Base-by-base conservation (phyloP, 2,113 vertebrate genomes). In the Coreoperca whiteheadi region DNA sequence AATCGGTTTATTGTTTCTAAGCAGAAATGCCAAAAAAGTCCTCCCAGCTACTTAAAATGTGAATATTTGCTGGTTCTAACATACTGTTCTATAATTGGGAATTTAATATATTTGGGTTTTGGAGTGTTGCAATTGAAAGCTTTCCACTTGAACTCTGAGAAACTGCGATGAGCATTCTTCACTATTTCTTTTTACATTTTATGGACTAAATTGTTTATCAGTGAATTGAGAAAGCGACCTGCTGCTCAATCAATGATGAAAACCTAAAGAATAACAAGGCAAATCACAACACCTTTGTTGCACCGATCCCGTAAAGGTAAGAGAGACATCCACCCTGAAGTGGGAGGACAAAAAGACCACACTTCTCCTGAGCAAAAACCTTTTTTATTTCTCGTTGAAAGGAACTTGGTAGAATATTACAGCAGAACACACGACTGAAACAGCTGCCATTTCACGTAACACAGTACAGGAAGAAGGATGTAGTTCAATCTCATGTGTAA, bases 401-500 rank as follows among this genome's bases (percentile, higher is more conserved):
- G 90, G 87, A 94, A 92, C 90, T 94, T 69, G 86, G 91, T 95
- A 94, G 90, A 94, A 93, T 94, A 95, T 94, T 95, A 96, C 95
- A 96, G 95, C 95, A 96, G 95, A 94, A 95, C 93, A 94, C 94
- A 95, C 93, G 91, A 96, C 92, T 92, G 92, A 95, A 95, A 95
- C 96, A 96, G 96, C 96, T 96, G 96, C 95, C 96, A 95, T 96
- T 95, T 95, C 94, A 96, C 94, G 69, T 94, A 94, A 95, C 94
- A 95, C 92, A 95, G 93, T 94, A 96, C 95, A 95, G 93, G 94
- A 95, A 93, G 91, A 94, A 94, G 90, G 92, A 94, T 92, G 93
- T 94, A 88, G 87, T 89, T 95, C 91, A 94, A 94, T 94, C 84
- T 89, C 77, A 91, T 94, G 91, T 93, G 89, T 92, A 90, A 84